Conservation (phyloP, 2,888 invertebrate genomes). For the Amiota communis region DNA sequence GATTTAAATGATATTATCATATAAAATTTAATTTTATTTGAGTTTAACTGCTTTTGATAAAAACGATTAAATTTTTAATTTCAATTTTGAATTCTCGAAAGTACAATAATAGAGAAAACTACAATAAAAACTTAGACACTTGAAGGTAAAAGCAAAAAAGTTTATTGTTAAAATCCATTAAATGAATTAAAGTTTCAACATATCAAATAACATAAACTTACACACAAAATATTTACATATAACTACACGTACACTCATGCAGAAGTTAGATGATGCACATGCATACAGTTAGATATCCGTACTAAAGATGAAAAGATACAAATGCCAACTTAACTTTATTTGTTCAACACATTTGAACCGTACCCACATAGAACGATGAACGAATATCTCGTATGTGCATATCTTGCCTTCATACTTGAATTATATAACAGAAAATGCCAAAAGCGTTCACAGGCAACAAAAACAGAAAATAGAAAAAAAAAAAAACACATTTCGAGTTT, state of each 20-base stretch:
- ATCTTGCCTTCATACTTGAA: background rate
- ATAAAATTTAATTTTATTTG: no score
- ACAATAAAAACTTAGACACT: background rate
- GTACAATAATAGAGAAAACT: background rate
- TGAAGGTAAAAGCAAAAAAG: constrained; percentile 4
- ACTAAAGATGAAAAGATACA: constrained; percentile 1
- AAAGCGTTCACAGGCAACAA: background rate
- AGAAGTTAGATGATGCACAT: background rate
- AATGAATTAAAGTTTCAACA: constrained; percentile 28
- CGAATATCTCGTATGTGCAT: background rate
- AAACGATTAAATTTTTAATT: background rate
- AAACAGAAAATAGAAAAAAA: background rate
- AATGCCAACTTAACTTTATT: constrained; percentile 1
- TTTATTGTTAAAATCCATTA: constrained; percentile 23
- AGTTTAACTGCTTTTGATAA: no score
- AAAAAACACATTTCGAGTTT: constrained; percentile 10
- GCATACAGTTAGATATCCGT: background rate
- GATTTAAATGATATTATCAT: no score
- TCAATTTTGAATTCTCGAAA: background rate
- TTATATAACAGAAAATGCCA: constrained; percentile 22
- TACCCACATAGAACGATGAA: background rate
- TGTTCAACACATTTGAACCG: background rate
- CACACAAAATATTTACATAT: no score
- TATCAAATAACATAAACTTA: background rate
- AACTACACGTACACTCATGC: no score